Evolutionary conservation across 35 echinoderm and acorn worm genomes (phyloP).

Genomic region (Amphiura filiformis): DNA sequence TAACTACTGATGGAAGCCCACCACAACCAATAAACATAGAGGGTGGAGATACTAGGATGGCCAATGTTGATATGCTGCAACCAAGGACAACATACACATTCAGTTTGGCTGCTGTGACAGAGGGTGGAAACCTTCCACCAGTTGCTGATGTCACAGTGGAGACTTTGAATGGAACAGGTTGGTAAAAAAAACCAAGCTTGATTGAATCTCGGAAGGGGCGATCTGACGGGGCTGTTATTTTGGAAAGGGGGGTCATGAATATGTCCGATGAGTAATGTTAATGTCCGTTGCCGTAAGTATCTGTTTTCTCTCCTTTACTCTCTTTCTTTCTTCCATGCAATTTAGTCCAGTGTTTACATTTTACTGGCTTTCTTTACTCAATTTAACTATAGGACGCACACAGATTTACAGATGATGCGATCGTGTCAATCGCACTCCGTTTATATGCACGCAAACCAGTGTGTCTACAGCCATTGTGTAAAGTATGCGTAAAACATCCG

Average conservation of each 20-base stretch:
- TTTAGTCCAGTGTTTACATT: too few species aligned
- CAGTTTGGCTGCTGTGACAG: slow-evolving; percentile 42
- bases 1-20: not conserved
- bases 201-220: not conserved
- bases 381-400: too few species aligned
- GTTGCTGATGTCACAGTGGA: not conserved
- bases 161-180: slow-evolving; percentile 8
- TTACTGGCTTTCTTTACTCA: too few species aligned
- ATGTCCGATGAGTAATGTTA: not conserved
- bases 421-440: too few species aligned
- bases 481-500: too few species aligned
- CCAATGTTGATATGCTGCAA: slow-evolving; percentile 29
- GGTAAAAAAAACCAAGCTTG: too few species aligned
- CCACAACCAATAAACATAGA: slow-evolving; percentile 4
- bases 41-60: slow-evolving; percentile 36
- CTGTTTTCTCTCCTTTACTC: not conserved
- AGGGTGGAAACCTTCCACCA: slow-evolving; percentile 11
- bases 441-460: too few species aligned
- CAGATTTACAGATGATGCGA: not conserved
- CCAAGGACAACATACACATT: slow-evolving; percentile 51
- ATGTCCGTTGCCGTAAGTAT: not conserved
- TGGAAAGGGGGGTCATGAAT: not conserved
- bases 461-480: too few species aligned
- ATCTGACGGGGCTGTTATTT: too few species aligned
- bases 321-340: too few species aligned